Conservation (phyloP, 2,888 invertebrate genomes). For the Zele albiditarsus region DNA sequence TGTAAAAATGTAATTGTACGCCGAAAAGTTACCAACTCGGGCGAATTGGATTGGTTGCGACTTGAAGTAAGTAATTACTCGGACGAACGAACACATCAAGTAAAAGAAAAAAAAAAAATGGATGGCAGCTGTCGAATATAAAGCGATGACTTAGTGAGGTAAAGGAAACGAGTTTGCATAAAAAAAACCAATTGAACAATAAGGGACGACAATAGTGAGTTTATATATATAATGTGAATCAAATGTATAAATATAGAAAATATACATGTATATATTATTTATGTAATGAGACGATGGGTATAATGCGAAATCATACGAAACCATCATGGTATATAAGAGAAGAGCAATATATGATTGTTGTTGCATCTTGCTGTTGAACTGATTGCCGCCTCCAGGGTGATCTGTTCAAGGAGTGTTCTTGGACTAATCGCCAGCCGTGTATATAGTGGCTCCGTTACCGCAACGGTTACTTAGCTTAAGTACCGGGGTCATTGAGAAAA, state of each 20-base stretch:
- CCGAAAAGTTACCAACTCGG: slow-evolving; percentile 21
- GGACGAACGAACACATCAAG: slow-evolving; percentile 26
- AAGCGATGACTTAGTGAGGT: background rate
- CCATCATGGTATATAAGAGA: background rate
- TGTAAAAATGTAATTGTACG: slow-evolving; percentile 29
- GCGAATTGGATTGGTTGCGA: slow-evolving; percentile 15
- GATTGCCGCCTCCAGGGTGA: slow-evolving; percentile 45
- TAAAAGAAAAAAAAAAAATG: slow-evolving; percentile 11
- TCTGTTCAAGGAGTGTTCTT: slow-evolving; percentile 45
- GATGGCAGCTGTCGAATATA: background rate
- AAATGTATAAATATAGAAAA: background rate
- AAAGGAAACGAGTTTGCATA: background rate
- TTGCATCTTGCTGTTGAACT: slow-evolving; percentile 39
- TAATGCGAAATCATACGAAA: background rate
- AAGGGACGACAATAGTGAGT: background rate
- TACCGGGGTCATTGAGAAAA: slow-evolving; percentile 70
- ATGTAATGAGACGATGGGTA: background rate
- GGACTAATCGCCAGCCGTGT: slow-evolving; percentile 60
- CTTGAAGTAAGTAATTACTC: slow-evolving; percentile 27
- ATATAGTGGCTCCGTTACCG: slow-evolving; percentile 56
- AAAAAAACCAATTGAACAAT: background rate
- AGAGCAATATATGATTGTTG: slow-evolving; percentile 17
- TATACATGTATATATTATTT: background rate
- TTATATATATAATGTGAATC: background rate
- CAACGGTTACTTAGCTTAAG: slow-evolving; percentile 68